Conservation (phyloP, 2,113 vertebrate species). For the Helogale parvula region DNA sequence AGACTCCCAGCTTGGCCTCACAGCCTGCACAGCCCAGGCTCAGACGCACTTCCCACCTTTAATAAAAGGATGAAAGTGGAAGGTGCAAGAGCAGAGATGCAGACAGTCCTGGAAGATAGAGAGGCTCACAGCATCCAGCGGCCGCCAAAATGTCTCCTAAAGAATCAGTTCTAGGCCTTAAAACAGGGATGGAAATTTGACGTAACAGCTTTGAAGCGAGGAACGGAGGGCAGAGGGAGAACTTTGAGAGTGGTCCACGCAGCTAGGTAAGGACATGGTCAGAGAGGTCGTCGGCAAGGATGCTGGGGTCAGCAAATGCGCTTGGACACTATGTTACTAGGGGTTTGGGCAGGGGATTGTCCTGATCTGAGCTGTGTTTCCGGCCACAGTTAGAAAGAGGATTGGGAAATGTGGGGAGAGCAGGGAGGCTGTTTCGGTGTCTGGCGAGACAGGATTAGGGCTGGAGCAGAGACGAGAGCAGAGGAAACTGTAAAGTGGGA, state of each 20-base stretch:
- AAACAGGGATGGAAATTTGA: neutral
- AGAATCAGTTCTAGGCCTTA: neutral
- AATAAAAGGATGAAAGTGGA: neutral
- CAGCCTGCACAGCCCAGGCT: neutral
- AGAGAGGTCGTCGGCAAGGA: neutral
- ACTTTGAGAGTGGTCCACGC: neutral
- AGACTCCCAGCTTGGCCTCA: neutral
- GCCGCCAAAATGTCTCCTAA: neutral
- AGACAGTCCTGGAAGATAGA: neutral
- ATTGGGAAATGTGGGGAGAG: neutral
- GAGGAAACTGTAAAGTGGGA: neutral
- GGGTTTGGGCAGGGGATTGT: neutral
- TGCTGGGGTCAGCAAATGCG: neutral
- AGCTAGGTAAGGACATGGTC: neutral
- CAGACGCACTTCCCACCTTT: fast-evolving
- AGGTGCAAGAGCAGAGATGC: neutral
- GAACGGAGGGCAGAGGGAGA: neutral
- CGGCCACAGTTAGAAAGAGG: neutral
- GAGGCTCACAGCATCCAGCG: neutral
- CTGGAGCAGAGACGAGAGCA: neutral
- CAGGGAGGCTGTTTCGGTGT: neutral
- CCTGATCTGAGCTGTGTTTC: neutral
- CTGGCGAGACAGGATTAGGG: neutral
- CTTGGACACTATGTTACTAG: neutral
- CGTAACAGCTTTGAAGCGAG: neutral